phyloP scores from a whole-genome alignment of 2,797 vertebrate species.

The Dendrocincla tyrannina region DNA sequence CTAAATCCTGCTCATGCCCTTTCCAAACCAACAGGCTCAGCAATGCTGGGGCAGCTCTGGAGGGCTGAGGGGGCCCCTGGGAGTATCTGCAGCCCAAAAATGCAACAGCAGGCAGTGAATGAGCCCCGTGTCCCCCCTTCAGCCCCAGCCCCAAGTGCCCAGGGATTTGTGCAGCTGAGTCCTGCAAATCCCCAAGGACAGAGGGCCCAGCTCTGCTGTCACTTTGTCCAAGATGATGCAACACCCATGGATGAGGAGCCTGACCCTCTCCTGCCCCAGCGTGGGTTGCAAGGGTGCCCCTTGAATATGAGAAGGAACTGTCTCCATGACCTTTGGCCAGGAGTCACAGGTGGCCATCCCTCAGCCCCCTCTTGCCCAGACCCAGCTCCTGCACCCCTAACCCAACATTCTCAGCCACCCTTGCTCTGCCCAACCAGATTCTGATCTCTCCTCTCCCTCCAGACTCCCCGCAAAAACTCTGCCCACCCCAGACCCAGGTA shows the following conservation, averaged over 20 bases:
- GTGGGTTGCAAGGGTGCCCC: not conserved
- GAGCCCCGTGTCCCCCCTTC: not conserved
- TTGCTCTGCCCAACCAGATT: accelerated
- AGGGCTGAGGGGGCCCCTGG: not conserved
- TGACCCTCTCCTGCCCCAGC: not conserved
- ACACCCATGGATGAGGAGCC: accelerated
- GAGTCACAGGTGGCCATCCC: not conserved
- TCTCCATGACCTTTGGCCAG: not conserved
- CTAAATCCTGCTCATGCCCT: accelerated
- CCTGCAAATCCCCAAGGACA: not conserved
- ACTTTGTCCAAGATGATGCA: not conserved
- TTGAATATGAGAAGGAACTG: not conserved
- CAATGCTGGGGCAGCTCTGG: not conserved
- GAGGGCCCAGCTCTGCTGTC: not conserved
- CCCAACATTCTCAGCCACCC: not conserved
- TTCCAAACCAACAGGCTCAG: not conserved
- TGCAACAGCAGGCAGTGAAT: not conserved
- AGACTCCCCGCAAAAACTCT: not conserved
- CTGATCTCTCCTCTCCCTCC: not conserved
- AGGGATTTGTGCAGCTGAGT: not conserved
- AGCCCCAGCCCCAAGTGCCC: not conserved
- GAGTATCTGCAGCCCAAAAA: not conserved
- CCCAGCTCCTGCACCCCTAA: not conserved
- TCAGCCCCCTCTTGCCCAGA: not conserved
- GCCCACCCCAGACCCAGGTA: not conserved